Base-by-base conservation (phyloP, 1,140 invertebrate genomes). In the Cecropterus lyciades region DNA sequence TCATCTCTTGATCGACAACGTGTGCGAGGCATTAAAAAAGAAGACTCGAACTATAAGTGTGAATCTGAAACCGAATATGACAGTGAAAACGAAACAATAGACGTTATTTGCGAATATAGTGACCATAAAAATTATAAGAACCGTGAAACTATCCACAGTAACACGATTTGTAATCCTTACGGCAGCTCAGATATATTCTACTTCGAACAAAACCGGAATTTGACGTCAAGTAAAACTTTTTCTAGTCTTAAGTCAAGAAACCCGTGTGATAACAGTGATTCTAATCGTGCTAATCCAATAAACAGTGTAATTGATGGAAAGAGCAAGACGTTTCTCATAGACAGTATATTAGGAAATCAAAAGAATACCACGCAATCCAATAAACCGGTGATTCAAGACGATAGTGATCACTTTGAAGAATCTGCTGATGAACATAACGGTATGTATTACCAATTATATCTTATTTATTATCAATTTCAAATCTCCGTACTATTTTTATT, bases 41-140 rank as follows among this genome's bases (percentile, higher is more conserved):
- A 74, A 30, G 62, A 64, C 1, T 65, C 40, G 15, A 52, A 65
- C 33, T 72, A 80, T 6, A 75, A 82, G 48, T 78, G 72, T 60
- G 77, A 82, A 65, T 77, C 81, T 11, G 84, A 87, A 69, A 79
- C 75, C 0, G 86, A 91, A 51, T 83, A 77, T 65, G 86, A 87
- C 30, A 92, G 89, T 86, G 89, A 92, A 77, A 89, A 90, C 75
- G 89, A 92, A 84, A 84, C 87, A 3, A 87, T 92, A 69, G 89
- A 92, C 67, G 84, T 88, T 62, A 89, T 90, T 60, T 92, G 87
- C 82, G 87, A 92, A 65, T 87, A 88, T 68, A 89, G 74, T 82
- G 84, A 80, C 24, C 65, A 79, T 48, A 63, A 63, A 51, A 52
- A 33, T 9, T 51, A 52, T 8, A 63, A 30, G 10, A 13, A 52